Conservation (phyloP, 2,113 vertebrate genomes). For the Paradoxurus hermaphroditus region DNA sequence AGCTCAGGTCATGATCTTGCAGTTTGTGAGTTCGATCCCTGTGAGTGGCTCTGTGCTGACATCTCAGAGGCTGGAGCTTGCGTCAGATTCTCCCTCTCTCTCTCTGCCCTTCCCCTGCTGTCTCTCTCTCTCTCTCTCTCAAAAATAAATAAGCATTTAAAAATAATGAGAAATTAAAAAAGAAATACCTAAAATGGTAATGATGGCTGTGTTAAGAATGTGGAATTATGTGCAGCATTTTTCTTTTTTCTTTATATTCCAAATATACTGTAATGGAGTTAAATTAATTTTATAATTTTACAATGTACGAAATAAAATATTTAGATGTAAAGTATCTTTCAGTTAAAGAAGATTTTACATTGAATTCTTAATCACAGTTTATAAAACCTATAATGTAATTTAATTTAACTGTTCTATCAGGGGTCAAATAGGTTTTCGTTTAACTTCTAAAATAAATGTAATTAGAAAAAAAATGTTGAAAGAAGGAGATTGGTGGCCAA, state of each 20-base stretch:
- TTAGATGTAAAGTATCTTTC: neutral
- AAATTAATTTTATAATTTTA: slow-evolving; percentile 7
- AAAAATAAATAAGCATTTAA: too few species aligned
- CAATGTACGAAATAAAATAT: neutral
- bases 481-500: neutral
- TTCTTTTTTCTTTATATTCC: neutral
- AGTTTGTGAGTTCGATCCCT: too few species aligned
- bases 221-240: neutral
- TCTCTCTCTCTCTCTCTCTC: too few species aligned
- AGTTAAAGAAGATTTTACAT: neutral
- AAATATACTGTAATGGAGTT: neutral
- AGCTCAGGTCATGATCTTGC: too few species aligned
- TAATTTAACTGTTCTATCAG: neutral
- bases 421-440: neutral
- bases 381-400: neutral
- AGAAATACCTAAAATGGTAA: neutral
- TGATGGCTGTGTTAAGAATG: neutral
- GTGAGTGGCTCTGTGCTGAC: too few species aligned
- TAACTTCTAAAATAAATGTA: slow-evolving; percentile 25
- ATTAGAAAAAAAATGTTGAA: slow-evolving; percentile 14
- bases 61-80: too few species aligned
- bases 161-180: too few species aligned
- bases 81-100: too few species aligned
- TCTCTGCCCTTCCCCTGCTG: too few species aligned
- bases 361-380: neutral